Evolutionary conservation across 2,797 vertebrate species (phyloP).

Genomic region (Halcyon chelicuti): DNA sequence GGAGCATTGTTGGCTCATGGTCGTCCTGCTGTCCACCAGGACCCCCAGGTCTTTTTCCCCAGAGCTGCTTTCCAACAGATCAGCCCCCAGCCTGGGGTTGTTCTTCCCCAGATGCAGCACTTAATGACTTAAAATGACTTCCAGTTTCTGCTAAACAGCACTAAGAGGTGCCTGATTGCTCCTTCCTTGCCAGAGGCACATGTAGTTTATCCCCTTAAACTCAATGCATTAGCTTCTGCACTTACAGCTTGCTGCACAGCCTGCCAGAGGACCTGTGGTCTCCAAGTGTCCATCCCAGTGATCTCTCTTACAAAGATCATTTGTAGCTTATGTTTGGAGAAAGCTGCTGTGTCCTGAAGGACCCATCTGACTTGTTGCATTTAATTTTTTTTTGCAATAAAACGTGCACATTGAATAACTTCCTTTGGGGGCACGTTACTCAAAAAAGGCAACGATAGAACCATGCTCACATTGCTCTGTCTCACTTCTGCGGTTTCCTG

Average conservation of each 20-base stretch:
- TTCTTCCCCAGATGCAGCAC: no score
- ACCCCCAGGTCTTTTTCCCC: no score
- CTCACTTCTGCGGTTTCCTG: not conserved
- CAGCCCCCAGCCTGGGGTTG: no score
- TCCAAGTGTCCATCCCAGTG: not conserved
- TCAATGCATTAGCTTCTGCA: not conserved
- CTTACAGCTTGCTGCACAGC: not conserved
- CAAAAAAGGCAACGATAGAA: not conserved
- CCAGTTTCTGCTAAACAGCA: not conserved
- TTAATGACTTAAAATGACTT: not conserved
- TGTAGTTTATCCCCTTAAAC: not conserved
- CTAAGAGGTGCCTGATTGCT: not conserved
- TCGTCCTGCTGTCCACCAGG: no score
- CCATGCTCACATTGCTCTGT: not conserved
- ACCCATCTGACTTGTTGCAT: not conserved
- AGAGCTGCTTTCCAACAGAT: no score
- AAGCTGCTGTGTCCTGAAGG: not conserved
- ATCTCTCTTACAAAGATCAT: not conserved
- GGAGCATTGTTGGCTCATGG: no score
- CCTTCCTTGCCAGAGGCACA: not conserved
- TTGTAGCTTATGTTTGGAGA: not conserved
- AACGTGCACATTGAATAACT: not conserved
- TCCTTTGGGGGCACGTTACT: not conserved
- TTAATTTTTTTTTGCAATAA: not conserved
- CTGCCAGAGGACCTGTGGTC: not conserved